A percentile compares a stretch with the other conserved stretches of the same genome.
Evolutionary conservation across 2,888 invertebrate species (phyloP).

Genomic region (Noctua comes): DNA sequence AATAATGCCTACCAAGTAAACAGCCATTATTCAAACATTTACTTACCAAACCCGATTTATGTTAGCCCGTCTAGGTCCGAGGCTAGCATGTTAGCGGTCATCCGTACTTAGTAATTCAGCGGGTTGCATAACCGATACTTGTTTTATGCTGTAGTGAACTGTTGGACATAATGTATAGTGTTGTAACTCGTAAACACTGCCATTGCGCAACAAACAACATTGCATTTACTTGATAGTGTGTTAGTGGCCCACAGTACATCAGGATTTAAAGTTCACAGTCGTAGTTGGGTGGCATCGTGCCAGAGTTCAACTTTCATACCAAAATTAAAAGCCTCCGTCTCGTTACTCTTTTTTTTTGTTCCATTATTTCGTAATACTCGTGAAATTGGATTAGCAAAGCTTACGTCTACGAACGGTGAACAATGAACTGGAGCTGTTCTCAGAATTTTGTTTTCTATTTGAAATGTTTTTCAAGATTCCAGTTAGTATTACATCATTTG

Average conservation of each 20-base stretch:
- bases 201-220: conserved; percentile 53
- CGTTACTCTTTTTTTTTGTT: conserved; percentile 37
- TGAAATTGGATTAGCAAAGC: conserved; percentile 51
- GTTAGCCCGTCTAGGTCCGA: conserved; percentile 34
- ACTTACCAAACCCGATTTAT: conserved; percentile 29
- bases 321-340: conserved; percentile 34
- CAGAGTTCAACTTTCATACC: conserved; percentile 43
- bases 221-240: conserved; percentile 54
- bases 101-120: conserved; percentile 48
- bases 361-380: conserved; percentile 42
- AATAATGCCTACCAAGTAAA: conserved; percentile 8
- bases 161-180: conserved; percentile 45
- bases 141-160: conserved; percentile 47
- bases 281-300: conserved; percentile 47
- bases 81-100: conserved; percentile 51
- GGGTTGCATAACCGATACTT: conserved; percentile 53
- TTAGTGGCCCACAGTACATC: conserved; percentile 55
- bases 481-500: conserved; percentile 27
- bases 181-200: conserved; percentile 57
- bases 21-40: conserved; percentile 26
- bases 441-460: conserved; percentile 14
- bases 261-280: conserved; percentile 48
- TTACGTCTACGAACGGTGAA: conserved; percentile 34
- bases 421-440: conserved; percentile 30
- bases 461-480: conserved; percentile 10